Conservation (phyloP, 2,113 vertebrate genomes). For the Tupaia chinensis region DNA sequence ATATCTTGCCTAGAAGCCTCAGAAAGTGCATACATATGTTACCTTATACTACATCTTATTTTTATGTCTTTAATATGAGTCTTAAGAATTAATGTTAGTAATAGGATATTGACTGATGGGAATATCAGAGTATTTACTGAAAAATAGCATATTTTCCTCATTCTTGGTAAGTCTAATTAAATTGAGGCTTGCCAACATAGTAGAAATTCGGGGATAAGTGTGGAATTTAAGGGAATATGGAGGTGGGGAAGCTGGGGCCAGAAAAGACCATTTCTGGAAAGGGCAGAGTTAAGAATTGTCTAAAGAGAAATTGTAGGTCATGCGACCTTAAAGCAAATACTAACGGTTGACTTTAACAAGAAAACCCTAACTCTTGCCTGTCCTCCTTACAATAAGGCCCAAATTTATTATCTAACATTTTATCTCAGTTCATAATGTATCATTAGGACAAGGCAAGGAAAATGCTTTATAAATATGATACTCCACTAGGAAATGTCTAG, state of each 20-base stretch:
- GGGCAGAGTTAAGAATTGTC: background rate
- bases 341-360: background rate
- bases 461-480: conserved; percentile 61
- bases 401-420: conserved; percentile 48
- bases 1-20: background rate
- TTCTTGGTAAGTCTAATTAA: background rate
- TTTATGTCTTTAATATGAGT: background rate
- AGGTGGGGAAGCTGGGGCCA: background rate
- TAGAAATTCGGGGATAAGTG: background rate
- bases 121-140: background rate
- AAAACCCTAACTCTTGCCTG: background rate
- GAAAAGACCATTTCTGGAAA: background rate
- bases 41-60: background rate
- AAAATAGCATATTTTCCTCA: background rate
- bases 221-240: background rate
- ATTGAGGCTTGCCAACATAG: background rate
- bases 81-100: background rate
- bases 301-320: background rate
- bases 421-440: background rate
- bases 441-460: conserved; percentile 48
- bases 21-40: background rate
- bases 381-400: background rate
- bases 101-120: background rate
- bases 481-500: conserved; percentile 60
- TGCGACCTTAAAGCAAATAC: background rate